A percentile compares a stretch with the other conserved stretches of the same genome.
phyloP scores from a whole-genome alignment of 2,888 invertebrate genomes.

The Dolomedes plantarius region DNA sequence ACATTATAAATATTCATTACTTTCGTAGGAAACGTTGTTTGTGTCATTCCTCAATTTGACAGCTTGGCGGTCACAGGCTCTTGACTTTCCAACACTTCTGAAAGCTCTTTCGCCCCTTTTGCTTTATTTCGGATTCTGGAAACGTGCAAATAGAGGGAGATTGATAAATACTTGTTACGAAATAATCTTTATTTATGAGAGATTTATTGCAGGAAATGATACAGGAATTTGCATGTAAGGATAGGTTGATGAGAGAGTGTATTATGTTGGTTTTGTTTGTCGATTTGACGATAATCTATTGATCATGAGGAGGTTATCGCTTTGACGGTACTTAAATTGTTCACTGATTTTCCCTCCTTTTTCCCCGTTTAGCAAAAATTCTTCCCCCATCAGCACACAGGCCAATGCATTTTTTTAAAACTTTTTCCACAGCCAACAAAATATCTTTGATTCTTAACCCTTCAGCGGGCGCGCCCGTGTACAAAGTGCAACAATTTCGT shows the following conservation, averaged over 20 bases:
- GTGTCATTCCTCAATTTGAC: slow-evolving; percentile 8
- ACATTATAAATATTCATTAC: slow-evolving; percentile 7
- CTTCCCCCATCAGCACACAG: too few relatives aligned
- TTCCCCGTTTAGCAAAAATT: too few relatives aligned
- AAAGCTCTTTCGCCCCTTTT: not conserved
- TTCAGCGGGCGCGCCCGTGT: too few relatives aligned
- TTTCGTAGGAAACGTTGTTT: slow-evolving; percentile 5
- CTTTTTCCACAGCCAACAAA: too few relatives aligned
- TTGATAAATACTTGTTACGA: not conserved
- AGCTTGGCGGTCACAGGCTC: slow-evolving; percentile 7
- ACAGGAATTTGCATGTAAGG: not conserved
- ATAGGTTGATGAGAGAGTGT: not conserved
- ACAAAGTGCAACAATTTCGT: too few relatives aligned
- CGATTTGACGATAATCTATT: too few relatives aligned
- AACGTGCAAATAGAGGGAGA: not conserved
- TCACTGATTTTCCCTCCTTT: too few relatives aligned
- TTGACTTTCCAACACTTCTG: slow-evolving; percentile 7
- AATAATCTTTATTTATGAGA: slow-evolving; percentile 7
- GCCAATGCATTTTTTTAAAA: too few relatives aligned
- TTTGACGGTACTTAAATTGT: too few relatives aligned
- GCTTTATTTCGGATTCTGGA: not conserved
- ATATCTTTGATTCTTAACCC: too few relatives aligned
- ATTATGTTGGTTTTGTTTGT: too few relatives aligned
- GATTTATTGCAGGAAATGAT: not conserved
- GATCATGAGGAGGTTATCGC: too few relatives aligned